A percentile compares a stretch with the other conserved stretches of the same genome.
Conservation (phyloP, 1,140 invertebrate species). For the Sitobion miscanthi region DNA sequence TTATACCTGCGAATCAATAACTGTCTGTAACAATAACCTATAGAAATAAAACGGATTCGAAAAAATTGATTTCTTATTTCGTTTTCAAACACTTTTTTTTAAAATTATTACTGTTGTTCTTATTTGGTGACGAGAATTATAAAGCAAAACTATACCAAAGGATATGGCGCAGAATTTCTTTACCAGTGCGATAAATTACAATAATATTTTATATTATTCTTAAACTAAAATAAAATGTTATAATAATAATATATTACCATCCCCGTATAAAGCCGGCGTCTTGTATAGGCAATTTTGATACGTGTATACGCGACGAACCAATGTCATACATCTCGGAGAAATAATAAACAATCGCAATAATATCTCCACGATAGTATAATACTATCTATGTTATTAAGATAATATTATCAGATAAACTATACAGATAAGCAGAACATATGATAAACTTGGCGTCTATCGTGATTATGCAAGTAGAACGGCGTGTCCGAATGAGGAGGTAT, state of each 20-base stretch:
- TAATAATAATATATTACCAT: not conserved
- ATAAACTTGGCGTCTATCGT: too few relatives aligned
- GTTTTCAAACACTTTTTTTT: not conserved
- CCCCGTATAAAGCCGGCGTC: not conserved
- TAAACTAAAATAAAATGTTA: not conserved
- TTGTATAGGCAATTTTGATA: slow-evolving; percentile 4
- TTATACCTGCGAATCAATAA: not conserved
- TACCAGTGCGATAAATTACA: too few relatives aligned
- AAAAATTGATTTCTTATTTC: not conserved
- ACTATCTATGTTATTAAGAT: not conserved
- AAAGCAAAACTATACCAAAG: not conserved
- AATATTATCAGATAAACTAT: not conserved
- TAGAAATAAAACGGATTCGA: not conserved
- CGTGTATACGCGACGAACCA: not conserved
- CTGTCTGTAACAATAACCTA: not conserved
- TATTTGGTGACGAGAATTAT: not conserved
- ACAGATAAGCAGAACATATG: too few relatives aligned
- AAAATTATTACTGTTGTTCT: not conserved
- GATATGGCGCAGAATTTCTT: not conserved
- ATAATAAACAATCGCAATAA: not conserved
- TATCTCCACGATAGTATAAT: not conserved
- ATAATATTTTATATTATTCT: not conserved
- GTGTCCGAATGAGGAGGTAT: too few relatives aligned
- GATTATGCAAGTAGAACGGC: too few relatives aligned
- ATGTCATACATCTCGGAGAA: not conserved